Base-by-base conservation (phyloP, 1,140 invertebrate species). In the Zelostemma sp. region DNA sequence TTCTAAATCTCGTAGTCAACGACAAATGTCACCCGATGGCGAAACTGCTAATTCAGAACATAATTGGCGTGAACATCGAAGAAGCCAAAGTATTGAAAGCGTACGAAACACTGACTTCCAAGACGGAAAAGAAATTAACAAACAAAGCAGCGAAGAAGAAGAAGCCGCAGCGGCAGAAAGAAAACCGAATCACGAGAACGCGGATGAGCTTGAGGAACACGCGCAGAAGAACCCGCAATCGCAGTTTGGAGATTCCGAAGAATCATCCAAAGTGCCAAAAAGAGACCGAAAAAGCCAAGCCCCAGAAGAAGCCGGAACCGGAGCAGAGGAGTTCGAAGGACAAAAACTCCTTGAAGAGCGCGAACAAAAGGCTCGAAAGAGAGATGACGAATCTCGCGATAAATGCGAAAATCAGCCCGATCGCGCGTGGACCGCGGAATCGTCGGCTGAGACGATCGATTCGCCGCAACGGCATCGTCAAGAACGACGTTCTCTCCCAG, bases 11-110 rank as follows among this genome's bases (percentile, higher is more conserved):
- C 9, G 82, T 85, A 17, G 68, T 77, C 0, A 77, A 81, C 4
- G 75, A 82, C 21, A 75, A 80, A 12, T 74, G 68, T 49, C 78
- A 83, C 59, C 82, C 83, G 3, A 73, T 81, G 38, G 82, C 82
- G 0, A 79, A 84, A 40, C 58, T 84, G 17, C 21, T 85, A n/a
- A 84, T 85, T 35, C 76, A 78, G 3, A 80, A 80, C 33, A 76
- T 85, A 46, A 85, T 85, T 38, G 83, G 82, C 4, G 35, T 82
- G 19, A 73, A 76, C 1, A 65, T 59, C 0, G 69, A 79, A 21
- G 76, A 83, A 57, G 68, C 73, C 17, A 48, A 64, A 28, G 66
- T 77, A 1, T 38, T 68, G 16, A 68, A 69, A 45, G 75, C 73
- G 25, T 79, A 77, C 41, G 73, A 79, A 18, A 70, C 72, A 9